Evolutionary conservation across 2,797 vertebrate genomes (phyloP), one percentile per base, ranked within the genome.

Genomic region (Dipus sagitta): DNA sequence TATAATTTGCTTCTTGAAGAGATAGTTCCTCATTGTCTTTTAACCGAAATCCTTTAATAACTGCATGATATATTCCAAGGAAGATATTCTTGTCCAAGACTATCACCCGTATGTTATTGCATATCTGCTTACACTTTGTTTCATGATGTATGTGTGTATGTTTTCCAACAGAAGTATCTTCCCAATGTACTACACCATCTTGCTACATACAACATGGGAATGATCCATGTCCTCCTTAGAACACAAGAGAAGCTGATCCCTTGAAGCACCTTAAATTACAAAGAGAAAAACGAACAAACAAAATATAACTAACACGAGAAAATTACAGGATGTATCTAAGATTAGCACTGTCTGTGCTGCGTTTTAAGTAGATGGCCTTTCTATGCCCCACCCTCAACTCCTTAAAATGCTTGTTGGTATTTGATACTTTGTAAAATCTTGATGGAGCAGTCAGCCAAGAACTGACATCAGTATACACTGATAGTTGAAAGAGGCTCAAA

Each of bases 401-500:
- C n/a, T 77, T 77, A 67, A 71, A 47, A 47, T 62, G 17, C 9
- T 60, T 58, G n/a, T 26, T 79, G 24, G 18, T 80, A 38, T 86
- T 71, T 38, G 68, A 30, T 38, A 13, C 78, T 83, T 91, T 71
- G 3, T 76, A 81, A 84, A 88, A 30, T 9, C 26, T 90, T 83
- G 76, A 12, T 75, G 38, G 72, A 82, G 30, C 15, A 84, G 28
- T 32, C 28, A 70, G 71, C 42, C 5, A 84, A 87, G 34, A 79
- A 0, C 18, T 30, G 71, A 86, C 54, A 60, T 74, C n/a, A n/a
- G 26, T 62, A 74, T 74, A 32, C 38, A 54, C 13, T 83, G 47
- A 83, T 10, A 90, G 32, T 62, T 88, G 47, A 87, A 67, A 86
- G 89, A 91, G 30, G 12, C 30, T 95, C 68, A 81, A 76, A 38